Evolutionary conservation across 2,888 invertebrate genomes (phyloP).

Genomic region (Deroplatys truncata): DNA sequence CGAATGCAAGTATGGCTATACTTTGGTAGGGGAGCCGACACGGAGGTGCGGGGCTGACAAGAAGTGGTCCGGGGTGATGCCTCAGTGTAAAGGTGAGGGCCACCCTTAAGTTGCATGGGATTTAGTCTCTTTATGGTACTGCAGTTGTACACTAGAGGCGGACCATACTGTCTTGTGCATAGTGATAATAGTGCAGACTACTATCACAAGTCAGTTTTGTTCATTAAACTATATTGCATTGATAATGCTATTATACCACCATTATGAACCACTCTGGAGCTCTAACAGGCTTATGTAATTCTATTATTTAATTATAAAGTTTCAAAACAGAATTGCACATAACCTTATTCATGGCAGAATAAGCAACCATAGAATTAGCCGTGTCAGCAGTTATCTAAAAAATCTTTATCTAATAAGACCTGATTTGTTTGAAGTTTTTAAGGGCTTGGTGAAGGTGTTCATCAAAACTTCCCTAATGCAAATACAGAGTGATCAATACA

Average conservation of each 20-base stretch:
- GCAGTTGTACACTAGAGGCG: too few relatives aligned
- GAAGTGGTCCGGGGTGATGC: slow-evolving; percentile 91
- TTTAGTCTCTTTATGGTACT: background rate
- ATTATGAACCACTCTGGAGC: too few relatives aligned
- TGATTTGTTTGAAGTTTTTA: too few relatives aligned
- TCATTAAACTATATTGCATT: background rate
- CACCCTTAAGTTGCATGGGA: background rate
- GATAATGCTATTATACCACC: too few relatives aligned
- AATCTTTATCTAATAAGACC: too few relatives aligned
- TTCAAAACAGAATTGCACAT: background rate
- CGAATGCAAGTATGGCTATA: slow-evolving; percentile 92
- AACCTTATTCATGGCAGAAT: background rate
- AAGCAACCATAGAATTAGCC: background rate
- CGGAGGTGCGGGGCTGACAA: slow-evolving; percentile 90
- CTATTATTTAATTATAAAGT: too few relatives aligned
- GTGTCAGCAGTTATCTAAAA: background rate
- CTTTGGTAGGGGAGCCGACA: slow-evolving; percentile 84
- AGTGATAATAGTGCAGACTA: background rate
- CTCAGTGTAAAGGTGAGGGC: slow-evolving; percentile 79
- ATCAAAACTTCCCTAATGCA: too few relatives aligned
- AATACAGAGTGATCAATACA: too few relatives aligned
- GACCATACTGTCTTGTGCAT: background rate
- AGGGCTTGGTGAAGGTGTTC: too few relatives aligned
- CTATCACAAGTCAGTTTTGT: too few relatives aligned
- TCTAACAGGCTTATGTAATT: too few relatives aligned